Conservation (phyloP, 2,113 vertebrate species). For the Entomyzon cyanotis region DNA sequence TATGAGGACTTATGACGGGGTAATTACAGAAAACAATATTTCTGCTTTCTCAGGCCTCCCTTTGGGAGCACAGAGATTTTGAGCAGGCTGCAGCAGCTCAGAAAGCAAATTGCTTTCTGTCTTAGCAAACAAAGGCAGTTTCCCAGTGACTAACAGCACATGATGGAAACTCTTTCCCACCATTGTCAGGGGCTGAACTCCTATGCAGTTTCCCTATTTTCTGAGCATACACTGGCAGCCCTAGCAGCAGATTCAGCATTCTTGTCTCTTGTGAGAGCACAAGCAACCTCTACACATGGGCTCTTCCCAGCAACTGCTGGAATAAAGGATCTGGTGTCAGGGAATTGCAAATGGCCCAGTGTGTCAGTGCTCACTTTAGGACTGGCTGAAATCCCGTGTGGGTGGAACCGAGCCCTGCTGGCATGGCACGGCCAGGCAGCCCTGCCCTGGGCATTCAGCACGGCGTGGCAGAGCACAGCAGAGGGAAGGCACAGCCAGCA, state of each 20-base stretch:
- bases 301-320: background rate
- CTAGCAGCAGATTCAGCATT: background rate
- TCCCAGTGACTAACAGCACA: background rate
- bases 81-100: background rate
- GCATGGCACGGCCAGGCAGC: background rate
- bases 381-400: background rate
- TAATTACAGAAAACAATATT: background rate
- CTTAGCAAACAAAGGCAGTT: background rate
- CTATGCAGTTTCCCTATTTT: background rate
- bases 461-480: accelerated
- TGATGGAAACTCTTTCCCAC: background rate
- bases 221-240: background rate
- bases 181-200: background rate
- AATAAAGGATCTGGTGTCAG: background rate
- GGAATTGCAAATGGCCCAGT: accelerated
- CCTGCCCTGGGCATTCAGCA: accelerated
- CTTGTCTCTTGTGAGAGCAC: accelerated
- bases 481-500: background rate
- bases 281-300: background rate
- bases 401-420: background rate
- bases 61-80: accelerated
- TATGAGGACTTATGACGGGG: background rate
- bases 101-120: background rate
- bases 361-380: background rate
- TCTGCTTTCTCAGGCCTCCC: background rate